Base-by-base conservation (phyloP, 2,113 vertebrate genomes). In the Aegypius monachus region DNA sequence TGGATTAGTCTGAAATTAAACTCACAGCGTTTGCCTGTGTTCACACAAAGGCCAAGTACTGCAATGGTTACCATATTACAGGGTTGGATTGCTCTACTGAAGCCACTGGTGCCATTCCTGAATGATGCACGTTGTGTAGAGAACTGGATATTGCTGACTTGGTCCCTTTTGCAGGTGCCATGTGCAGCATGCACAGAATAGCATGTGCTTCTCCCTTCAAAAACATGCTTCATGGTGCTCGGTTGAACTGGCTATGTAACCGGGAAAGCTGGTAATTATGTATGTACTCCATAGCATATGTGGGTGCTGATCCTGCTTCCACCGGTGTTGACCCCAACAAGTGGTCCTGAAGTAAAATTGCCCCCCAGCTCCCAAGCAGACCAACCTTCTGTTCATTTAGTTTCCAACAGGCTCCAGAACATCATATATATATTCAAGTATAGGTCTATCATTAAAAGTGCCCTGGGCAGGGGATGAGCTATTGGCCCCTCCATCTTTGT, bases 1-100 rank as follows among this genome's bases (percentile, higher is more conserved):
- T 7, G 48, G 62, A 70, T 89, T 85, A 91, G 25, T 34, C 43
- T 84, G 86, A 92, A 96, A 95, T 87, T 53, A 87, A 94, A 95
- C 70, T 82, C 25, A 55, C 43, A 72, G 53, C 31, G 6, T 87
- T 75, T 68, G 38, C 61, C 27, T 65, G 29, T 62, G 73, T 82
- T 89, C 45, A 70, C 47, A 26, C 55, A 71, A 32, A 31, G 40
- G 50, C 88, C 72, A 74, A 63, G 45, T 67, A n/a, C 52, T 68
- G 59, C 47, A 66, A 22, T 40, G 48, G 50, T 81, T 92, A 48
- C 43, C 13, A 2, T 40, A 36, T 78, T 72, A 63, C 23, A 79
- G 31, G 10, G 10, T 4, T 75, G 56, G 47, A 65, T 65, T 86
- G 31, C 34, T 52, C 68, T 88, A 2, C 42, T 62, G 8, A 73